Conservation (phyloP, 1,140 invertebrate genomes). For the Caenorhabditis tropicalis region DNA sequence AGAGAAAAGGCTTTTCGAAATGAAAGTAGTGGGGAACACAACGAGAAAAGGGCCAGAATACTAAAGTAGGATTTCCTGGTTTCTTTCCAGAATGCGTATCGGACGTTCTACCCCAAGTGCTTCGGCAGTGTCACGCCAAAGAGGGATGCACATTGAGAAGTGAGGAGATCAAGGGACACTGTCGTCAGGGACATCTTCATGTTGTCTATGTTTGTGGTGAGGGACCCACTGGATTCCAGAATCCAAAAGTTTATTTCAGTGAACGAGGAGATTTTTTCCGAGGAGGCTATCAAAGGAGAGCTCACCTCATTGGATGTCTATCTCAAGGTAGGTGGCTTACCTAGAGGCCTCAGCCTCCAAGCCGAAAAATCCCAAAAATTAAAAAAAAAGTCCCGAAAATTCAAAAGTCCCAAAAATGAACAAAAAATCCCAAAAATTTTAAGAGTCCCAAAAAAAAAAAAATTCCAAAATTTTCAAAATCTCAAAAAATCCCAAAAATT, state of each 20-base stretch:
- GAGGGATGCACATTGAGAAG: slow-evolving; percentile 45
- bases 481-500: too few species aligned
- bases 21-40: neutral
- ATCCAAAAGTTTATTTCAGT: neutral
- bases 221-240: neutral
- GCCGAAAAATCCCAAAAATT: too few species aligned
- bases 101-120: slow-evolving; percentile 48
- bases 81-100: slow-evolving; percentile 45
- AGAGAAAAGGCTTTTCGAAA: neutral
- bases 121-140: slow-evolving; percentile 43
- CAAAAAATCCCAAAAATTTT: too few species aligned
- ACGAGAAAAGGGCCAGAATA: slow-evolving; percentile 4
- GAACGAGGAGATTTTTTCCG: slow-evolving; percentile 53
- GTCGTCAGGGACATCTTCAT: neutral
- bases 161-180: slow-evolving; percentile 12
- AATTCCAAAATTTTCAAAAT: too few species aligned
- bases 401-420: too few species aligned
- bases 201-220: slow-evolving; percentile 40
- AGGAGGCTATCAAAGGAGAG: slow-evolving; percentile 51
- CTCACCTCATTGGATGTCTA: slow-evolving; percentile 18
- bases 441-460: too few species aligned
- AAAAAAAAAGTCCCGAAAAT: too few species aligned
- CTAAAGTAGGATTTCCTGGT: slow-evolving; percentile 41
- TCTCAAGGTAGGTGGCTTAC: slow-evolving; percentile 3
- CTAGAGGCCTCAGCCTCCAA: too few species aligned